These are phyloP conservation scores for Schmidtea mediterranea DNA, from an alignment of 1,140 invertebrate genomes.

Conservation along the genomic window DNA sequence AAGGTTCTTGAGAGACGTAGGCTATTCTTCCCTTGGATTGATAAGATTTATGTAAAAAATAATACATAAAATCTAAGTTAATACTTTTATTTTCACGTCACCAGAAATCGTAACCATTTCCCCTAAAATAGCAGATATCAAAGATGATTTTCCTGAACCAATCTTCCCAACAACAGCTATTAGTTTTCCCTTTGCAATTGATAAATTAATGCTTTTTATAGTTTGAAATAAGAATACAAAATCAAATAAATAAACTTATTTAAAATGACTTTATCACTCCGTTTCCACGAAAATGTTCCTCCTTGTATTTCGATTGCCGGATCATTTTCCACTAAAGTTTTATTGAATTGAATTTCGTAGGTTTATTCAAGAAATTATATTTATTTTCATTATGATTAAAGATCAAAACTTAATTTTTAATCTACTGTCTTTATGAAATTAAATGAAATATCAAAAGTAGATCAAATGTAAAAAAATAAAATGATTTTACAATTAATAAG, in stretches of 20 bases:
- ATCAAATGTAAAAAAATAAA: too few species aligned
- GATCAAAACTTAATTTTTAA: too few species aligned
- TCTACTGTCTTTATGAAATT: too few species aligned
- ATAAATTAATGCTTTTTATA: neutral
- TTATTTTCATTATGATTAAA: too few species aligned
- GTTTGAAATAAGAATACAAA: too few species aligned
- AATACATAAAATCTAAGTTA: too few species aligned
- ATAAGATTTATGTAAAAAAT: slow-evolving; percentile 33
- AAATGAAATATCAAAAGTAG: too few species aligned
- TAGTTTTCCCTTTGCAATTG: neutral
- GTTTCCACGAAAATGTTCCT: neutral
- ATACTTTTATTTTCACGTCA: neutral
- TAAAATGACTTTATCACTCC: neutral
- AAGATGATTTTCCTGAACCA: slow-evolving; percentile 61
- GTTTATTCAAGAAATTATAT: too few species aligned
- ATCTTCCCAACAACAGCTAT: slow-evolving; percentile 36
- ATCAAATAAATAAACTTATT: neutral
- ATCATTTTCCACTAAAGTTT: neutral
- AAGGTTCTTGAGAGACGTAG: slow-evolving; percentile 67
- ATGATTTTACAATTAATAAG: too few species aligned
- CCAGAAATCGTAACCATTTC: slow-evolving; percentile 47
- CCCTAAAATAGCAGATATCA: slow-evolving; percentile 53
- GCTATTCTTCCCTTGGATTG: slow-evolving; percentile 37
- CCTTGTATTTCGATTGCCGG: neutral
- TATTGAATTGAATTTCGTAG: too few species aligned